A percentile compares a stretch with the other conserved stretches of the same genome.
These are phyloP conservation scores for Strongylocentrotus purpuratus DNA, from an alignment of 35 echinoderm and acorn worm genomes.

Conservation along the genomic window DNA sequence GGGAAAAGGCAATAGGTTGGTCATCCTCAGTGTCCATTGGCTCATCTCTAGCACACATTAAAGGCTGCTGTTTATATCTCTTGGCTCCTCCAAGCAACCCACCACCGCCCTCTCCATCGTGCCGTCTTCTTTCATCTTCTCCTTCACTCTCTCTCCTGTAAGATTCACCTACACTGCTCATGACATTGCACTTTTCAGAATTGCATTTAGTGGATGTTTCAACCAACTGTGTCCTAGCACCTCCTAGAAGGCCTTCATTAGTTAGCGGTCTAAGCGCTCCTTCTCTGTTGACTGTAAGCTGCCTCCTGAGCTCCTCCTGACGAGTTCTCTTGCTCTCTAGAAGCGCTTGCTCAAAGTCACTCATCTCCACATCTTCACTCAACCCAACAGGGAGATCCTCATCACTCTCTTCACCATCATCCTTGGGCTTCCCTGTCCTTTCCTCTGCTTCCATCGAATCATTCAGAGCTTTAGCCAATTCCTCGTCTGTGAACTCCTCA, in stretches of 20 bases:
- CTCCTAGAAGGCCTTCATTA: conserved; percentile 7
- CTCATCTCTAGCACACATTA: background rate
- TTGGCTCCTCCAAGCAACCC: conserved; percentile 18
- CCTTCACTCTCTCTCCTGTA: background rate
- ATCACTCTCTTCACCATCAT: conserved; percentile 8
- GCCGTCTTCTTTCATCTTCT: background rate
- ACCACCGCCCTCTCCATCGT: background rate
- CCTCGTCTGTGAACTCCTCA: background rate
- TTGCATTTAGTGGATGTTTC: background rate
- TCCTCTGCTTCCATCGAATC: background rate
- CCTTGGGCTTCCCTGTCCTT: background rate
- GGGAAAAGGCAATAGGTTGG: conserved; percentile 25
- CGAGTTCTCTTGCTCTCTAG: background rate
- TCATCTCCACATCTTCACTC: background rate
- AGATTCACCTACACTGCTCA: background rate
- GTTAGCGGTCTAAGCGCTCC: background rate
- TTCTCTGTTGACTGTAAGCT: background rate
- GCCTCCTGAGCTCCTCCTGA: background rate
- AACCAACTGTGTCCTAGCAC: background rate
- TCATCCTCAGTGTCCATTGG: conserved; percentile 43
- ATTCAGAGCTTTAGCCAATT: background rate
- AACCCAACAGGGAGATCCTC: background rate
- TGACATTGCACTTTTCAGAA: background rate
- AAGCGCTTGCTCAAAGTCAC: background rate
- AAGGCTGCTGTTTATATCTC: background rate